A percentile compares a stretch with the other conserved stretches of the same genome.
These are phyloP conservation scores for Leiothrix lutea DNA, from an alignment of 2,113 vertebrate species.

Conservation along the genomic window DNA sequence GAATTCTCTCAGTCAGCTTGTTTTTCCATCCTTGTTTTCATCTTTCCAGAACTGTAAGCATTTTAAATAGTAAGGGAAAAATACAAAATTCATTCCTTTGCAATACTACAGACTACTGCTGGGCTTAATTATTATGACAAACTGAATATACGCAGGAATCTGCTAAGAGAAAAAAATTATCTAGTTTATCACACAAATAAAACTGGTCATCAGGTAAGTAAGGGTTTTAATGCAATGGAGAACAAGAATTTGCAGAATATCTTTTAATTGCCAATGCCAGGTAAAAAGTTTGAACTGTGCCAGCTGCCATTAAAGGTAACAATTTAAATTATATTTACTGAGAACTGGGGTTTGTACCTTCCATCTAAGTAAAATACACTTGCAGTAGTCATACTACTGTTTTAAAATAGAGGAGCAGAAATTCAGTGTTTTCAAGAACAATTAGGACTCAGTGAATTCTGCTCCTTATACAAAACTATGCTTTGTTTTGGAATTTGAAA, in stretches of 20 bases:
- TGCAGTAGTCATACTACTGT: neutral
- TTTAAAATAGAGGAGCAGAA: neutral
- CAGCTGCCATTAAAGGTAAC: neutral
- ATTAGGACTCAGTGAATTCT: neutral
- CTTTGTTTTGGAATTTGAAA: conserved; percentile 28
- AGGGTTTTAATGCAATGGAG: neutral
- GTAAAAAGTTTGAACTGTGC: neutral
- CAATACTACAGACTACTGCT: neutral
- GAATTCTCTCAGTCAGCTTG: neutral
- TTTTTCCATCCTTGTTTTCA: neutral
- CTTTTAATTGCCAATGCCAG: neutral
- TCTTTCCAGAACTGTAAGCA: neutral
- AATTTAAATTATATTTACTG: neutral
- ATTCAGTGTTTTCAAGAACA: neutral
- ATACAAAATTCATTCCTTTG: neutral
- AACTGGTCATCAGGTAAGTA: neutral
- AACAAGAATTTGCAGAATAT: neutral
- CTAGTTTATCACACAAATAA: neutral
- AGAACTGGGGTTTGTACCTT: neutral
- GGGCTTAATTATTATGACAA: neutral
- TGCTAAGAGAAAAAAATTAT: neutral
- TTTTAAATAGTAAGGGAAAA: neutral
- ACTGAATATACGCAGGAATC: neutral
- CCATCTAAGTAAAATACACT: neutral
- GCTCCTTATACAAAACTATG: neutral